Percentiles rank a stretch among this genome's conserved stretches.
Conservation (phyloP, 1,140 invertebrate species). For the Lerema accius region DNA sequence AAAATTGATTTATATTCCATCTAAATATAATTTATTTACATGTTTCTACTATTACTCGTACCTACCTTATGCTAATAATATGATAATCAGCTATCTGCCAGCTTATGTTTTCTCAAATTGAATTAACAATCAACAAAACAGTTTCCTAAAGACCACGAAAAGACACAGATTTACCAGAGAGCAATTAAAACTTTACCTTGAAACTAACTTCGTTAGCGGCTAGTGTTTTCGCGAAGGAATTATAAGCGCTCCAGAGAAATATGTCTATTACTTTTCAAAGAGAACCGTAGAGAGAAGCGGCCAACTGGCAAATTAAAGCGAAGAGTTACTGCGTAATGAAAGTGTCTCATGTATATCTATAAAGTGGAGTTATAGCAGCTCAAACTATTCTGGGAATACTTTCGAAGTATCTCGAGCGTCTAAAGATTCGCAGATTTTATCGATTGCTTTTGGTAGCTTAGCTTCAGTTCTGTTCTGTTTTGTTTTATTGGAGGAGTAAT, state of each 20-base stretch:
- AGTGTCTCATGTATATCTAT: conserved; percentile 34
- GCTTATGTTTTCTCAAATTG: conserved; percentile 66
- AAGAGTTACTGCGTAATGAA: conserved; percentile 33
- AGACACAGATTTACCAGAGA: conserved; percentile 73
- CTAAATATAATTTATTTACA: too few relatives aligned
- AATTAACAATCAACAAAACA: conserved; percentile 74
- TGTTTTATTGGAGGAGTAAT: too few relatives aligned
- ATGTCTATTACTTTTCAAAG: conserved; percentile 35
- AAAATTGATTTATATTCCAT: too few relatives aligned
- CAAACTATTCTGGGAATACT: conserved; percentile 26
- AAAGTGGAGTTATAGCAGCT: conserved; percentile 30
- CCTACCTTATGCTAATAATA: too few relatives aligned
- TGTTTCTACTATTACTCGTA: too few relatives aligned
- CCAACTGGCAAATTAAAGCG: conserved; percentile 34
- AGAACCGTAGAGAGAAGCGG: conserved; percentile 6
- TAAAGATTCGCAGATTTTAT: neutral
- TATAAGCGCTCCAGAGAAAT: conserved; percentile 30
- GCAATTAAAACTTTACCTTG: conserved; percentile 80
- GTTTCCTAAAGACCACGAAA: conserved; percentile 66
- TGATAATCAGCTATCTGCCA: conserved; percentile 15
- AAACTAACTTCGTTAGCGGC: conserved; percentile 72
- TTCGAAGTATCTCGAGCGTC: conserved; percentile 18
- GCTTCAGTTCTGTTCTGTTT: conserved; percentile 2
- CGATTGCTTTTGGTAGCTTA: neutral
- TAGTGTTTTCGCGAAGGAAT: conserved; percentile 54